These are phyloP conservation scores for Theristicus caerulescens DNA, from an alignment of 2,113 vertebrate genomes.

Conservation along the genomic window DNA sequence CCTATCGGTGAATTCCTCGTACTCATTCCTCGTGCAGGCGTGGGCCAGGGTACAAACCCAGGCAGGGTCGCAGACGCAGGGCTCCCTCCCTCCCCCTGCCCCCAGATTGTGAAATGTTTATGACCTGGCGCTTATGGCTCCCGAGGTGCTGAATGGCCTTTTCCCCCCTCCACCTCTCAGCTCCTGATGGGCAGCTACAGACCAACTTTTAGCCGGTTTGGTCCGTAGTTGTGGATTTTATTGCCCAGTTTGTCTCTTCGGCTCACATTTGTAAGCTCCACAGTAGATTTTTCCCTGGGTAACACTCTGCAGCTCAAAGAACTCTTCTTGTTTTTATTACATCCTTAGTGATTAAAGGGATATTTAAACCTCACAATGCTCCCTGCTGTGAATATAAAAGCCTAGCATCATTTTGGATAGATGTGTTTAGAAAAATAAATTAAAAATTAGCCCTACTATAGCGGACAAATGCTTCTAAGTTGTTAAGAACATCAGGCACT, in stretches of 20 bases:
- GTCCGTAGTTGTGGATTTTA: constrained; percentile 61
- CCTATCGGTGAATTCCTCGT: not conserved
- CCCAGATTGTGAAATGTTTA: constrained; percentile 57
- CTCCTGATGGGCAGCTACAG: constrained; percentile 63
- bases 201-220: constrained; percentile 54
- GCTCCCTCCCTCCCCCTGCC: constrained; percentile 52
- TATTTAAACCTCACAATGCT: constrained; percentile 58
- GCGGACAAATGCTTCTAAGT: constrained; percentile 39
- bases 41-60: not conserved
- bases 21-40: not conserved
- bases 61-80: not conserved
- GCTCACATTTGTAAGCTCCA: constrained; percentile 68
- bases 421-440: constrained; percentile 64
- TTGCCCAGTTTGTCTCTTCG: constrained; percentile 71
- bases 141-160: constrained; percentile 66
- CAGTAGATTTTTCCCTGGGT: constrained; percentile 66
- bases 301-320: constrained; percentile 70
- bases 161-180: constrained; percentile 18
- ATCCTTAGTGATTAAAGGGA: constrained; percentile 72
- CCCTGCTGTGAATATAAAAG: constrained; percentile 71
- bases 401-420: constrained; percentile 47
- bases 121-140: constrained; percentile 59
- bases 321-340: constrained; percentile 68
- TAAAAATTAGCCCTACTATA: constrained; percentile 46
- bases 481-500: constrained; percentile 25